Conservation (phyloP, 2,797 vertebrate species). For the Linurgus olivaceus region DNA sequence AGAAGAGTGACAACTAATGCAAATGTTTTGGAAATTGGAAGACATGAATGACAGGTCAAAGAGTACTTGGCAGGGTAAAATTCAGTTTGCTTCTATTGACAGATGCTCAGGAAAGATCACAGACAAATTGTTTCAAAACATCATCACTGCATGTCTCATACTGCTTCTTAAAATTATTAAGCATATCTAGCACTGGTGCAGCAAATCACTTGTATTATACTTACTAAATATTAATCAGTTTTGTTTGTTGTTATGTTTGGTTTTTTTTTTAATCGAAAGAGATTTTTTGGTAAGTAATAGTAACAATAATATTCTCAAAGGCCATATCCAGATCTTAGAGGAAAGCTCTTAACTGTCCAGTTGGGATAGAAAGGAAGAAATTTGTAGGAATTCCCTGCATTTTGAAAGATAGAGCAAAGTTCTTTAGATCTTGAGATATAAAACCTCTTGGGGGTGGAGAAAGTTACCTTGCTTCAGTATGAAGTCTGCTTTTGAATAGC, state of each 20-base stretch:
- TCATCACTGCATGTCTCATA: not conserved
- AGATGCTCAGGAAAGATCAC: not conserved
- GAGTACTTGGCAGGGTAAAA: not conserved
- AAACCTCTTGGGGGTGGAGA: not conserved
- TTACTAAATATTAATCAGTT: not conserved
- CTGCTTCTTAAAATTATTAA: not conserved
- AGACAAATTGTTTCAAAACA: not conserved
- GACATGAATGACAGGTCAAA: not conserved
- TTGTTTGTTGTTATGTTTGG: not conserved
- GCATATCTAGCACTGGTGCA: not conserved
- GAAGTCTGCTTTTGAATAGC: not conserved
- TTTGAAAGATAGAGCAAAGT: not conserved
- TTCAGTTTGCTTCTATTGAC: not conserved
- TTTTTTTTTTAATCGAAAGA: not conserved
- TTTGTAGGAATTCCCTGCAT: not conserved
- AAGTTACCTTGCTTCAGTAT: not conserved
- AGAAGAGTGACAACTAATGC: not conserved
- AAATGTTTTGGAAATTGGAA: not conserved
- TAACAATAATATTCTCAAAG: not conserved
- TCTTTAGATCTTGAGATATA: not conserved
- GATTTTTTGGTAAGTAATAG: not conserved
- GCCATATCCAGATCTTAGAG: not conserved
- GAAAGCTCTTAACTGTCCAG: not conserved
- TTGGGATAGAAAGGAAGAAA: not conserved
- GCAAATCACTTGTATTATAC: not conserved